phyloP scores from a whole-genome alignment of 92 coral and sea anemone genomes.

The Zoanthus gigantus region DNA sequence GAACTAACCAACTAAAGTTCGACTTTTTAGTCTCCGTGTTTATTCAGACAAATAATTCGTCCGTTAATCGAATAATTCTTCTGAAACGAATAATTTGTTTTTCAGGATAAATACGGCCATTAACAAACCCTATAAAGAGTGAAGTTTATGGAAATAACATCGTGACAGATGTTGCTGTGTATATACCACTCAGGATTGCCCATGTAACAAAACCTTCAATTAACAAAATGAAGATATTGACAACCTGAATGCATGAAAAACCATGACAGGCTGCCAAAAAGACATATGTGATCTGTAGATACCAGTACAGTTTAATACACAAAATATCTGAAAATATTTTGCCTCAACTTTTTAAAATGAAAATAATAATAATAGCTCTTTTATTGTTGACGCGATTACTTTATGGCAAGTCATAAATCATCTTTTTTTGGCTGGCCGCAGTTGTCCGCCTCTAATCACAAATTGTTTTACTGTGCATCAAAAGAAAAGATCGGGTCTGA shows the following conservation, averaged over 20 bases:
- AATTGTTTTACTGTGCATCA: slow-evolving; percentile 24
- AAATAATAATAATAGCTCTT: neutral
- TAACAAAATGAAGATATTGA: neutral
- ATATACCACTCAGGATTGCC: too few relatives aligned
- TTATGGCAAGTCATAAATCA: slow-evolving; percentile 28
- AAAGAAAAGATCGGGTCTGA: neutral
- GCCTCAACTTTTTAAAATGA: neutral
- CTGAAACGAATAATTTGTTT: too few relatives aligned
- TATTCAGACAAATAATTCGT: too few relatives aligned
- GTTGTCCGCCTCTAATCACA: slow-evolving; percentile 11
- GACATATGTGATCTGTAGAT: too few relatives aligned
- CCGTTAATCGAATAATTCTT: too few relatives aligned
- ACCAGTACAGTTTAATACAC: neutral
- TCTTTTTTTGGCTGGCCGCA: neutral
- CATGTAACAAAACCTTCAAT: neutral
- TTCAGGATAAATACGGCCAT: too few relatives aligned
- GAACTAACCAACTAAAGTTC: too few relatives aligned
- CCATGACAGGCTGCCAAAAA: neutral
- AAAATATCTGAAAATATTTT: neutral
- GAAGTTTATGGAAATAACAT: neutral
- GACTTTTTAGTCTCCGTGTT: too few relatives aligned
- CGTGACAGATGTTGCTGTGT: neutral
- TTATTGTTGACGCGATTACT: neutral
- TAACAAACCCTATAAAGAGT: neutral
- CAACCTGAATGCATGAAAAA: neutral